Conservation (phyloP, 2,888 invertebrate genomes). For the Peribatodes rhomboidaria region DNA sequence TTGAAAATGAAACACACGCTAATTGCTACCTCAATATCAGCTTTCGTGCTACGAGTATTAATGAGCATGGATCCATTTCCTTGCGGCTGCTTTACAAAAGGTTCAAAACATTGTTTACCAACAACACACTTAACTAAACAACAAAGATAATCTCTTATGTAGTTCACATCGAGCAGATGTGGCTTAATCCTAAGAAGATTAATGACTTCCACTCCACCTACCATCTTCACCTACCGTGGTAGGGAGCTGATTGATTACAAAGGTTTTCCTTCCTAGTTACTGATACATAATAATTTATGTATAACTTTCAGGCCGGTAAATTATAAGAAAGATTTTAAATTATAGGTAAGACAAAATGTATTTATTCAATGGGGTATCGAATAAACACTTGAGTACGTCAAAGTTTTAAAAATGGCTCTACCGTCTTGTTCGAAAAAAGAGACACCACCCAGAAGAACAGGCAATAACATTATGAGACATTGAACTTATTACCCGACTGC, state of each 20-base stretch:
- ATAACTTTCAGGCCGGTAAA: background rate
- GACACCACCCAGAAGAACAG: no score
- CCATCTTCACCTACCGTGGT: constrained; percentile 2
- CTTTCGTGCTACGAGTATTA: no score
- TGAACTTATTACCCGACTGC: no score
- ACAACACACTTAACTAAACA: background rate
- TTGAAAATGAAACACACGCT: no score
- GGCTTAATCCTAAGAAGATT: constrained; percentile 21
- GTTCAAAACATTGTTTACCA: background rate
- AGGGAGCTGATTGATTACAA: constrained; percentile 22
- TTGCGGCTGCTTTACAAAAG: background rate
- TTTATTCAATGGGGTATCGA: no score
- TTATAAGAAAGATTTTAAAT: background rate
- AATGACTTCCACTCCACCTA: background rate
- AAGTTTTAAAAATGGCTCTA: no score
- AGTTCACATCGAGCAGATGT: constrained; percentile 4
- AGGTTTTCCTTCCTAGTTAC: background rate
- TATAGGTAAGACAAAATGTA: no score
- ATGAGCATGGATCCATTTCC: background rate
- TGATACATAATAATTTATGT: background rate
- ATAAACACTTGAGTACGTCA: no score
- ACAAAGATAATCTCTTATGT: no score
- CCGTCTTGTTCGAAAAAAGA: no score
- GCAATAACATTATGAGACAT: no score
- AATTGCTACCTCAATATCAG: no score